phyloP scores from a whole-genome alignment of 2,113 vertebrate species.

The Serinus canaria region DNA sequence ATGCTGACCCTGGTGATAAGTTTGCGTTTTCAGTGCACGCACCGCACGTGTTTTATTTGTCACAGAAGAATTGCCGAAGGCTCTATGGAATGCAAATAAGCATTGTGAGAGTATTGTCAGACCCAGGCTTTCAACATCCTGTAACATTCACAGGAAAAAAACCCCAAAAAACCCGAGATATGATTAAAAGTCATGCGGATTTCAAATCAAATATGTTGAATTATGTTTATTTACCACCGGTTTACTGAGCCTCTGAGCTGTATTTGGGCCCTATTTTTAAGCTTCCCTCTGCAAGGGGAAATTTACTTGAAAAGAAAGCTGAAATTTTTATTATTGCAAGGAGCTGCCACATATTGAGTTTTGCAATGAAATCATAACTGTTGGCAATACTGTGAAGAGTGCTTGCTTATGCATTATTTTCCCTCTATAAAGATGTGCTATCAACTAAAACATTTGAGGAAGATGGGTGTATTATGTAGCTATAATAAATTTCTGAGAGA shows the following conservation, averaged over 20 bases:
- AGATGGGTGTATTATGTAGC: not conserved
- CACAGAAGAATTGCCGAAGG: not conserved
- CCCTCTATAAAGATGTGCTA: not conserved
- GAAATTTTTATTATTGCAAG: not conserved
- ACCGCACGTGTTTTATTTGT: not conserved
- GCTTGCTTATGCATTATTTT: not conserved
- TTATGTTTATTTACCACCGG: not conserved
- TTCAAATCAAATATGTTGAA: not conserved
- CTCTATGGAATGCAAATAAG: not conserved
- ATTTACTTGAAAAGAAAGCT: not conserved
- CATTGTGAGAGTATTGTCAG: not conserved
- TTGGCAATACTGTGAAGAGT: not conserved
- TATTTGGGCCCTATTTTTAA: constrained; percentile 7
- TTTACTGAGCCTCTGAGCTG: not conserved
- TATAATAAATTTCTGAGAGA: not conserved
- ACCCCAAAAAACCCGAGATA: not conserved
- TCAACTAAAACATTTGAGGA: not conserved
- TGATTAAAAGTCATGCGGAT: not conserved
- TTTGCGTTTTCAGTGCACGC: not conserved
- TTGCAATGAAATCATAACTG: not conserved
- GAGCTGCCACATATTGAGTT: not conserved
- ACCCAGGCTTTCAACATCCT: not conserved
- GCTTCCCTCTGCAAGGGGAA: not conserved
- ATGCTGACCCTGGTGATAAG: not conserved
- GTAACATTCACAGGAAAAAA: not conserved